Base-by-base conservation (phyloP, 2,888 invertebrate genomes). In the Mesorhabditis sp. region DNA sequence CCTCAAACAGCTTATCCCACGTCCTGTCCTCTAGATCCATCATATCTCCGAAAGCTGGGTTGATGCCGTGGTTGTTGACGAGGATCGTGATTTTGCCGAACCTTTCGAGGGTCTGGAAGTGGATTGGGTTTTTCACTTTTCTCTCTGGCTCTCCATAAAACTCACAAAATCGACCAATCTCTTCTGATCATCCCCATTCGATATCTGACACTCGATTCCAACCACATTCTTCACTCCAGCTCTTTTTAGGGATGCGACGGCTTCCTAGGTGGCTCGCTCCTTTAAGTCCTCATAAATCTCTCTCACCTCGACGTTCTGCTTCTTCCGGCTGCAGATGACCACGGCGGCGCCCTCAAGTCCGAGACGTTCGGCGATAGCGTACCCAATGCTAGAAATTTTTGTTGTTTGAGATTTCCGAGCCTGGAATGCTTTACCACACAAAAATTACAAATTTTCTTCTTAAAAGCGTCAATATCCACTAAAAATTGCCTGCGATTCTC, bases 1-100 rank as follows among this genome's bases (percentile, higher is more conserved):
- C 90, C 73, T 96, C 95, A 87, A 97, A 95, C 85, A 95, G 93
- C 79, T 87, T 95, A 86, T 95, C 94, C 95, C 95, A 96, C 0
- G 90, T 89, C 65, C 89, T 87, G 87, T 94, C 94, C 15, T 91
- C 89, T 70, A 82, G 77, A 62, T 78, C 92, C 67, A 95, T 87
- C 70, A 94, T 90, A 65, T 91, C 90, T 45, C 92, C 92, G 75
- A 92, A 91, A 41, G 89, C 87, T 28, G 96, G 95, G 88, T 94
- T 96, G 0, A 91, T 92, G 28, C 92, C 95, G 72, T 95, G 96
- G 89, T 97, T 97, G 7, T 94, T 94, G 15, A 97, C 91, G n/a
- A 97, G 88, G 85, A 96, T 94, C 87, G 97, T 95, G 65, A 84
- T 79, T 50, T 73, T 73, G 10, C 83, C 83, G 62, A 78, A 84